Base-by-base conservation (phyloP, 2,888 invertebrate species). In the Hoplodrina blanda region DNA sequence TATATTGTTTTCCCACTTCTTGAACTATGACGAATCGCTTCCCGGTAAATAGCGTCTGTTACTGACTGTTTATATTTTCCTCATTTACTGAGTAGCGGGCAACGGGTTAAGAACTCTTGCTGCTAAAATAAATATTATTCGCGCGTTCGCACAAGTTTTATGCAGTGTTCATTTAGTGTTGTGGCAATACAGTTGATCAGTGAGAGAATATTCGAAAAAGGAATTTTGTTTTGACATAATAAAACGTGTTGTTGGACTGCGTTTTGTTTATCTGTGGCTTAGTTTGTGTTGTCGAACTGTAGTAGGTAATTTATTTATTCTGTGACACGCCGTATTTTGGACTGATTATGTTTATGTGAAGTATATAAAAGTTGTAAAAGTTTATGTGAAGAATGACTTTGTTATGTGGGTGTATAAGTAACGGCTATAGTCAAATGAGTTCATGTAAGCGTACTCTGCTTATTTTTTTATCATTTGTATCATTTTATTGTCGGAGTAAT, bases 351-450 rank as follows among this genome's bases (percentile, higher is more conserved):
- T 11, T 30, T 50, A 17, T 54, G 46, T 52, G 13, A 17, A 70
- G 50, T n/a, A n/a, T n/a, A n/a, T n/a, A n/a, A n/a, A n/a, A n/a
- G n/a, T n/a, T n/a, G n/a, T n/a, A n/a, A n/a, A n/a, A n/a, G 1
- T 11, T 30, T 50, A 17, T 54, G 46, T 52, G 13, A 17, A 70
- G 50, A 65, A 84, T 84, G 81, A 80, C 85, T 62, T 66, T 79
- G 37, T 67, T 86, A n/a, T 90, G 90, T 75, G 86, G 87, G 5
- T 90, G 90, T 72, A 70, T 90, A 46, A 81, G 83, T 13, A 76
- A 87, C 62, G 81, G 74, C 6, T 85, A 86, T 53, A 68, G 69
- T 11, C 81, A 69, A 5, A 78, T 87, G 63, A 82, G 67, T 76
- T 78, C 80, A 56, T 82, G 88, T 88, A 85, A 88, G 88, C 46